A percentile compares a stretch with the other conserved stretches of the same genome.
phyloP scores from a whole-genome alignment of 2,888 invertebrate species.

The Pecten maximus region DNA sequence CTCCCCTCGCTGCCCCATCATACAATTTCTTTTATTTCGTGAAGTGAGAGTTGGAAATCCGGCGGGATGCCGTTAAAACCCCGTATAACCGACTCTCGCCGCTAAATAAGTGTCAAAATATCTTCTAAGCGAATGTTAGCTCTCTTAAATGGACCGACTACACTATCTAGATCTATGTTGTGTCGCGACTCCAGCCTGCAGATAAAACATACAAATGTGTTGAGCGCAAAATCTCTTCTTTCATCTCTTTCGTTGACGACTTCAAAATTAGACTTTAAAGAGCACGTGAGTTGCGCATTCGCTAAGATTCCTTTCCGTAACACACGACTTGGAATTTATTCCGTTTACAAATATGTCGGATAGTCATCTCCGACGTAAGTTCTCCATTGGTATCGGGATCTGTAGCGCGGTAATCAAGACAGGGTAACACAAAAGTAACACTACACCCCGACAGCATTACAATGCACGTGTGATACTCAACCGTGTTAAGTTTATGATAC shows the following conservation, averaged over 20 bases:
- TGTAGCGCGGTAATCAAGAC: not conserved
- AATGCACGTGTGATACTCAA: not conserved
- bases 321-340: not conserved
- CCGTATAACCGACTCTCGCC: not conserved
- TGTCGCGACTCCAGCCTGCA: not conserved
- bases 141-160: not conserved
- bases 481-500: not conserved
- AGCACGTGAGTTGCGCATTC: not conserved
- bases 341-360: not conserved
- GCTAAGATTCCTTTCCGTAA: constrained; percentile 5
- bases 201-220: not conserved
- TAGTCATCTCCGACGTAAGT: not conserved
- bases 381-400: not conserved
- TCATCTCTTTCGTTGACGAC: not conserved
- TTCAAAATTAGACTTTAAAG: constrained; percentile 24
- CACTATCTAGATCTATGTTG: not conserved
- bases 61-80: not conserved
- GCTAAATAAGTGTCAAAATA: not conserved
- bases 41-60: not conserved
- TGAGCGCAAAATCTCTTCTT: not conserved
- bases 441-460: not conserved
- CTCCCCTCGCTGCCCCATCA: not conserved
- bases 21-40: not conserved
- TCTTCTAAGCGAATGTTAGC: not conserved
- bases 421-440: not conserved